Evolutionary conservation across 1,140 invertebrate species (phyloP).

Genomic region (Pseudomyrmex sp.): DNA sequence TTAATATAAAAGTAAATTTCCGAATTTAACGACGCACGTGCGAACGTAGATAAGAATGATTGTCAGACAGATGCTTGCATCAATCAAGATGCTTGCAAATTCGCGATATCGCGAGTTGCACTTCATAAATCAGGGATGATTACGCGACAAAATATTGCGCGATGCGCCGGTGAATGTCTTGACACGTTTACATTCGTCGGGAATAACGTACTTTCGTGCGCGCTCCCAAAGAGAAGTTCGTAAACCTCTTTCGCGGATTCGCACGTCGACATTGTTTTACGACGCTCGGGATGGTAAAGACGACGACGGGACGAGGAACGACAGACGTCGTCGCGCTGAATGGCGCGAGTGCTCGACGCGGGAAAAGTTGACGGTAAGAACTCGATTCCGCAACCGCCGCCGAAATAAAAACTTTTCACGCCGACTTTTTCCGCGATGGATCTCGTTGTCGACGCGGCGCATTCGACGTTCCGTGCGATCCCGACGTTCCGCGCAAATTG

Average conservation of each 20-base stretch:
- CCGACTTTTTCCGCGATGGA: conserved; percentile 37
- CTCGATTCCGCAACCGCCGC: conserved; percentile 42
- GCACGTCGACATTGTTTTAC: conserved; percentile 63
- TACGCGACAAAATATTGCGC: conserved; percentile 10
- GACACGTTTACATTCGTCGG: conserved; percentile 38
- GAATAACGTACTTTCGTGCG: conserved; percentile 14
- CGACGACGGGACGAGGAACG: conserved; percentile 20
- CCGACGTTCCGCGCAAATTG: conserved; percentile 59
- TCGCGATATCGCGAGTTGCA: neutral
- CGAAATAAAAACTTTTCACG: conserved; percentile 62
- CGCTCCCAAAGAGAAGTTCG: neutral
- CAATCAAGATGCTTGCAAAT: conserved; percentile 39
- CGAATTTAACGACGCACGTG: too few species aligned
- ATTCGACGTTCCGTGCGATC: conserved; percentile 40
- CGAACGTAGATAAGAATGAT: too few species aligned
- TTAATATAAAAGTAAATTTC: too few species aligned
- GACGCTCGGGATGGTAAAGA: conserved; percentile 21
- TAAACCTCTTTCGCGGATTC: conserved; percentile 35
- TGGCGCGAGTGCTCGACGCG: conserved; percentile 18
- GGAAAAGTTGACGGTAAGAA: conserved; percentile 30
- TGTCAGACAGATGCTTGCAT: neutral
- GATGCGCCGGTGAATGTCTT: neutral
- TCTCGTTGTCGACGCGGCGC: neutral
- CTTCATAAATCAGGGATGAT: conserved; percentile 1
- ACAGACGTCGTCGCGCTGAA: neutral